Evolutionary conservation across 2,888 invertebrate species (phyloP).

Genomic region (Tenodera sinensis): DNA sequence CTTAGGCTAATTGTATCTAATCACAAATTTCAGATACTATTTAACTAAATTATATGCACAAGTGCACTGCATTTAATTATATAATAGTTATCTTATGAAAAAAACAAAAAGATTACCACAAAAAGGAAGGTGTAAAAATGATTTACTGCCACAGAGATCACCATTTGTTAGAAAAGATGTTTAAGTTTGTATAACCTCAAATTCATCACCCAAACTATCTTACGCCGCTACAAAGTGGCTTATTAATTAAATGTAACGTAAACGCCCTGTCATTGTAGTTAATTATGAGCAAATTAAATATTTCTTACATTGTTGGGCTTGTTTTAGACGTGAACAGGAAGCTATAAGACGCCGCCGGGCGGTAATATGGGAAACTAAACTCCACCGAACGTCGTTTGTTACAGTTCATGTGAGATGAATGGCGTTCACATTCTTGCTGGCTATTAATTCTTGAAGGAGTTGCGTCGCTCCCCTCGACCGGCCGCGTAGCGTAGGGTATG

Average conservation of each 20-base stretch:
- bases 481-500: neutral
- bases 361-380: neutral
- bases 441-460: constrained; percentile 5
- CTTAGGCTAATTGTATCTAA: no score
- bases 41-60: no score
- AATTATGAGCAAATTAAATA: neutral
- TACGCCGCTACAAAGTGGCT: neutral
- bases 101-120: no score
- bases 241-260: neutral
- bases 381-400: neutral
- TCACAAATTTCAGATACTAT: no score
- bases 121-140: no score
- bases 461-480: neutral
- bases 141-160: neutral
- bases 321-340: neutral
- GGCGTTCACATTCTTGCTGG: neutral
- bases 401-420: constrained; percentile 15
- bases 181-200: neutral
- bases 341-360: neutral
- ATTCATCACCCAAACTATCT: neutral
- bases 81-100: no score
- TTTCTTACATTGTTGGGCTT: neutral
- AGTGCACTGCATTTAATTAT: no score
- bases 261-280: neutral
- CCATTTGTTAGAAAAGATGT: neutral